Conservation (phyloP, 2,113 vertebrate genomes). For the Platysternon megacephalum region DNA sequence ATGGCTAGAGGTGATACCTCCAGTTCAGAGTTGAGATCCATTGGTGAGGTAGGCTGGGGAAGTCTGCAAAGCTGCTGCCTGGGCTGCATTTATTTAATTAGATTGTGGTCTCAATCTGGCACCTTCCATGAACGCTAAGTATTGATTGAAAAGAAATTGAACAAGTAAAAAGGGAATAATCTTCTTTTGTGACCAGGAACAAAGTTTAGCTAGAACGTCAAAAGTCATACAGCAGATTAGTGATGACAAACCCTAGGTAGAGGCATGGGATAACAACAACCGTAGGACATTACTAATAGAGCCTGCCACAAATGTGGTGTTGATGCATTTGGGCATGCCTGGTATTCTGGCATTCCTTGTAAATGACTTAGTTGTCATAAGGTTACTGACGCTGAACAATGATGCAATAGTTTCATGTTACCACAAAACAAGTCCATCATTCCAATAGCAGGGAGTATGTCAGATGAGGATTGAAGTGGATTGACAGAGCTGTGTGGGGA, state of each 20-base stretch:
- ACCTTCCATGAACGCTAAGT: background rate
- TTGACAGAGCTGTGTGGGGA: rapidly evolving
- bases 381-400: background rate
- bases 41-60: background rate
- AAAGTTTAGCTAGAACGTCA: background rate
- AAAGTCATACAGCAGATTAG: background rate
- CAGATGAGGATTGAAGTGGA: background rate
- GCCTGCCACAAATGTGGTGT: background rate
- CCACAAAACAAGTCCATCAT: background rate
- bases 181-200: background rate
- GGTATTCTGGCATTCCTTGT: slow-evolving; percentile 45
- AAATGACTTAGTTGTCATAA: background rate
- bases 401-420: background rate
- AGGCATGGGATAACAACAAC: background rate
- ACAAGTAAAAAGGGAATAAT: background rate
- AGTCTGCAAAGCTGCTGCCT: background rate
- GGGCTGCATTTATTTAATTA: background rate
- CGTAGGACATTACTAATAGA: background rate
- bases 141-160: background rate
- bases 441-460: background rate
- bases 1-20: background rate
- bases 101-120: background rate
- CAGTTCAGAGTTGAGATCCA: too few species aligned
- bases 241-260: background rate
- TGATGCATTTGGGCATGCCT: background rate